Percentiles rank a stretch among this genome's conserved stretches.
phyloP scores from a whole-genome alignment of 2,797 vertebrate genomes.

The Thamnophis elegans region DNA sequence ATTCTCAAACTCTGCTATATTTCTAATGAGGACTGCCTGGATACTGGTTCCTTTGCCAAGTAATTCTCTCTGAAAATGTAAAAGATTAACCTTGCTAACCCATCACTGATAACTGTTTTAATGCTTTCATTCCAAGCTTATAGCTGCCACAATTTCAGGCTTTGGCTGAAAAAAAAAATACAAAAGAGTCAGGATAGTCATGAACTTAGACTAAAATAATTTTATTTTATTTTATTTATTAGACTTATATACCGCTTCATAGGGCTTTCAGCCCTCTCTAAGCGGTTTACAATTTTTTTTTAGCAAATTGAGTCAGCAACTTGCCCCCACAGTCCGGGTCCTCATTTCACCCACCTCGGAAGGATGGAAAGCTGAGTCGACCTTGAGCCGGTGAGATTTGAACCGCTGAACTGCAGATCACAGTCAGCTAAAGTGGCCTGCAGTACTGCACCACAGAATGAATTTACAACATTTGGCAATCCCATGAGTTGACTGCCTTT shows the following conservation, averaged over 20 bases:
- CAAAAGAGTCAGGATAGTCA: not conserved
- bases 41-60: constrained; percentile 4
- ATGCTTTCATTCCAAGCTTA: constrained; percentile 9
- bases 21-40: not conserved
- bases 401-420: too few species aligned
- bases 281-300: too few species aligned
- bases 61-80: constrained; percentile 9
- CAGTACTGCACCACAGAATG: too few species aligned
- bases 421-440: too few species aligned
- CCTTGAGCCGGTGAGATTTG: too few species aligned
- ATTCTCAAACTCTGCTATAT: not conserved
- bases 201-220: constrained; percentile 16
- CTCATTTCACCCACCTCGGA: too few species aligned
- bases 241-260: too few species aligned
- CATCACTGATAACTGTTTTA: constrained; percentile 9
- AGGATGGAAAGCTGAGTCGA: too few species aligned
- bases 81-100: constrained; percentile 22
- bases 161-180: not conserved
- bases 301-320: too few species aligned
- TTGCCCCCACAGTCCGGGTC: too few species aligned
- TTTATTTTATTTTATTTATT: too few species aligned
- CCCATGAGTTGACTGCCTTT: not conserved
- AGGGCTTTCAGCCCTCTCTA: too few species aligned
- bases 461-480: not conserved
- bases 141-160: not conserved